Evolutionary conservation across 1,140 invertebrate genomes (phyloP).

Genomic region (Caenorhabditis tropicalis): DNA sequence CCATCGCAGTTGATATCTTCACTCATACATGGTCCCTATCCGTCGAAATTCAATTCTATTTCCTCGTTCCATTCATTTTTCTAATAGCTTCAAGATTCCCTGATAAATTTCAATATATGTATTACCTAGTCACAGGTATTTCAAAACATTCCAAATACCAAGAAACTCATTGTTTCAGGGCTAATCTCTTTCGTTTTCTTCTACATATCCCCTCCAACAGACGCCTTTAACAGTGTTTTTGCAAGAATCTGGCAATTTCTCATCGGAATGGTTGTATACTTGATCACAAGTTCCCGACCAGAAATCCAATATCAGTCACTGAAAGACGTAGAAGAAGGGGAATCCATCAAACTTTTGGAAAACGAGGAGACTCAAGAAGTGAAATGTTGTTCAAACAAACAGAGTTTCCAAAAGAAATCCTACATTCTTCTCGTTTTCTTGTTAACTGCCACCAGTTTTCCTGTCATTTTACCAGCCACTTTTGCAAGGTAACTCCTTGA

Average conservation of each 20-base stretch:
- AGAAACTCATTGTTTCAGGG: not conserved
- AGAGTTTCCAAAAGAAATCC: too few species aligned
- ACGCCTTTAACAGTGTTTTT: constrained; percentile 6
- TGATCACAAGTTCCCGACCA: not conserved
- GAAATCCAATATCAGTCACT: not conserved
- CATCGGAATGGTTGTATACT: not conserved
- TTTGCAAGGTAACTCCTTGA: not conserved
- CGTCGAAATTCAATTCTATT: constrained; percentile 46
- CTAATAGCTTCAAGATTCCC: not conserved
- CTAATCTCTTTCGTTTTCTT: not conserved
- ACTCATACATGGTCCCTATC: constrained; percentile 43
- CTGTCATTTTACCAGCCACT: not conserved
- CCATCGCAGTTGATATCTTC: constrained; percentile 32
- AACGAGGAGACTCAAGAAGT: not conserved
- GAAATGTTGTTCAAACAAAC: not conserved
- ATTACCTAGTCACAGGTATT: not conserved
- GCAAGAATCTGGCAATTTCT: constrained; percentile 20
- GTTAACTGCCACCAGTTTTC: not conserved
- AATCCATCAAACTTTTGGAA: not conserved
- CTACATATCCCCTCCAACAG: not conserved
- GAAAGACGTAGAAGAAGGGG: not conserved
- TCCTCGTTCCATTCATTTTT: constrained; percentile 38
- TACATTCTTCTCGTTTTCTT: not conserved
- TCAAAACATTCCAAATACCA: not conserved
- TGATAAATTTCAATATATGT: not conserved